Conservation (phyloP, 2,888 invertebrate genomes). For the Anagyrus pseudococci region DNA sequence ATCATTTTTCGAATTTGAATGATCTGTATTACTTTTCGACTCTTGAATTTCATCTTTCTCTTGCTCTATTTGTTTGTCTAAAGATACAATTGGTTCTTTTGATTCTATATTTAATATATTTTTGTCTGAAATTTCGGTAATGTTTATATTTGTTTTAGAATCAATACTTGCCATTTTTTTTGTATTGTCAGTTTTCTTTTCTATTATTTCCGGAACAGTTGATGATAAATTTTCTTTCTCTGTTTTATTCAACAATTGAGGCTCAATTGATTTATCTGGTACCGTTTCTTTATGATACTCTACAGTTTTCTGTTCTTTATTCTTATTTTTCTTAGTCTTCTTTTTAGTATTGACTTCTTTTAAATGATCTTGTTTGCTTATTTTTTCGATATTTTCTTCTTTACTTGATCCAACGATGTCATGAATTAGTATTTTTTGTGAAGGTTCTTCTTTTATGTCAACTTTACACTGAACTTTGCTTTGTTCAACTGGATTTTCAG, state of each 20-base stretch:
- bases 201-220: slow-evolving; percentile 34
- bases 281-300: neutral
- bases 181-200: slow-evolving; percentile 55
- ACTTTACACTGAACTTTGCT: neutral
- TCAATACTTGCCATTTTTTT: slow-evolving; percentile 25
- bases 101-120: too few species aligned
- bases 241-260: slow-evolving; percentile 18
- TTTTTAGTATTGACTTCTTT: slow-evolving; percentile 1
- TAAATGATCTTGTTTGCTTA: neutral
- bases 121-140: neutral
- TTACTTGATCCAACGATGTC: too few species aligned
- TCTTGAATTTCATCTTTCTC: neutral
- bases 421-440: neutral
- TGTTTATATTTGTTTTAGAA: neutral
- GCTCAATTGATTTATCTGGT: slow-evolving; percentile 11
- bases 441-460: neutral
- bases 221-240: slow-evolving; percentile 19
- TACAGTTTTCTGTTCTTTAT: neutral
- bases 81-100: too few species aligned
- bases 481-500: neutral
- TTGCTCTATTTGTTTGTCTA: too few species aligned
- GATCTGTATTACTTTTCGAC: neutral
- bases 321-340: neutral
- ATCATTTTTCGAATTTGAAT: too few species aligned
- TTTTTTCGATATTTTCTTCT: neutral